These are phyloP conservation scores for Hesperophylax magnus DNA, from an alignment of 1,140 invertebrate genomes.

Conservation along the genomic window DNA sequence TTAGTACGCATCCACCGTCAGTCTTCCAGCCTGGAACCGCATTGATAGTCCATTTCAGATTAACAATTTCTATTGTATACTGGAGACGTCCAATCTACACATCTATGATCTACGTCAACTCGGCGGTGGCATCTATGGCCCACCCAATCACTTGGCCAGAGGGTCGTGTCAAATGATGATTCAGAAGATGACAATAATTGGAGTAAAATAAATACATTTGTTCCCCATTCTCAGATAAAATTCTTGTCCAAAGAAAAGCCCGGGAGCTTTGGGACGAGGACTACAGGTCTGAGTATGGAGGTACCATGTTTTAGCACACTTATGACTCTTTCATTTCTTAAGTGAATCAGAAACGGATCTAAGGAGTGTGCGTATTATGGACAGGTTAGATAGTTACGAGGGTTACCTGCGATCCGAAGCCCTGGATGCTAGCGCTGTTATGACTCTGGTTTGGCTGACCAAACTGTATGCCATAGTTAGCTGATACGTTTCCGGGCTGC, in stretches of 20 bases:
- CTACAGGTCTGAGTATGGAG: slow-evolving; percentile 43
- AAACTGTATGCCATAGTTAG: slow-evolving; percentile 54
- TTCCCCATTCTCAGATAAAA: slow-evolving; percentile 22
- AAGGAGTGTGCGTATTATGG: slow-evolving; percentile 51
- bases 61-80: too few species aligned
- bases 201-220: background rate
- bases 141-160: too few species aligned
- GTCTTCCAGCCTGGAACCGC: background rate
- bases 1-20: too few species aligned
- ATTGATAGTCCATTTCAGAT: too few species aligned
- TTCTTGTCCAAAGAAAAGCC: background rate
- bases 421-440: slow-evolving; percentile 52
- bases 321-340: slow-evolving; percentile 57
- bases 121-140: too few species aligned
- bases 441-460: slow-evolving; percentile 54
- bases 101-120: too few species aligned
- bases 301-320: slow-evolving; percentile 54
- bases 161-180: too few species aligned
- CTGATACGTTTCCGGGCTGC: slow-evolving; percentile 54
- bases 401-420: slow-evolving; percentile 50
- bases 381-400: too few species aligned
- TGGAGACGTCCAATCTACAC: too few species aligned
- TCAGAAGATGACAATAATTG: too few species aligned
- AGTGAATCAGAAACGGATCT: slow-evolving; percentile 52
- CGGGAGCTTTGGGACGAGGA: background rate